Base-by-base conservation (phyloP, 1,140 invertebrate genomes). In the Vollenhovia emeryi region DNA sequence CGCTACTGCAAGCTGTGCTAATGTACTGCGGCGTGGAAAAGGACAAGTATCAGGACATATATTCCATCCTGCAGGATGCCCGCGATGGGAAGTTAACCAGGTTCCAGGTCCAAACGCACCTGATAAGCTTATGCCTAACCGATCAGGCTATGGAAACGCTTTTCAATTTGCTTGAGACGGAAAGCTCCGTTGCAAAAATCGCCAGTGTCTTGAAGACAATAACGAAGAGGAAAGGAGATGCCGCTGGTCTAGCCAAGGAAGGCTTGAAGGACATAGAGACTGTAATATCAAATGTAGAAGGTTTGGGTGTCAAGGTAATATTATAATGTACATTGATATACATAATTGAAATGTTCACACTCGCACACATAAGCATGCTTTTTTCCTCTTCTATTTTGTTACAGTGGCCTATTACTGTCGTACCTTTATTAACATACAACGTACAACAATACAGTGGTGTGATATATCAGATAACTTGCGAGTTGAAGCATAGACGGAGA, bases 21-120 rank as follows among this genome's bases (percentile, higher is more conserved):
- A 92, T 97, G 75, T 96, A 98, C 87, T 98, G 97, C 93, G 97
- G 97, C 27, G 97, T 99, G 5, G 96, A 97, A 21, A 95, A 96
- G 64, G 96, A 97, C 60, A 96, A 97, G 84, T 97, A 97, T 91
- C 92, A 95, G 13, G 95, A 96, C 59, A 96, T 98, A 78, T 96
- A 96, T 90, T 94, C 94, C 0, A 96, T 97, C 50, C 93, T 97
- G 3, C 95, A 95, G 3, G 96, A 97, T 86, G 95, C 95, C 2
- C 96, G 96, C 94, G 96, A 96, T 91, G 96, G 94, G 71, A 97
- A 96, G 94, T 95, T 96, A 57, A 95, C 96, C 0, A 97, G 96
- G 88, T 96, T 96, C 24, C 97, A 98, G 94, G 94, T 97, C 0
- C 96, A 97, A 90, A 97, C 97, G 0, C 96, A 97, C 90, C 93